A percentile compares a stretch with the other conserved stretches of the same genome.
Conservation (phyloP, 1,140 invertebrate species). For the Zaprionus kolodkinae region DNA sequence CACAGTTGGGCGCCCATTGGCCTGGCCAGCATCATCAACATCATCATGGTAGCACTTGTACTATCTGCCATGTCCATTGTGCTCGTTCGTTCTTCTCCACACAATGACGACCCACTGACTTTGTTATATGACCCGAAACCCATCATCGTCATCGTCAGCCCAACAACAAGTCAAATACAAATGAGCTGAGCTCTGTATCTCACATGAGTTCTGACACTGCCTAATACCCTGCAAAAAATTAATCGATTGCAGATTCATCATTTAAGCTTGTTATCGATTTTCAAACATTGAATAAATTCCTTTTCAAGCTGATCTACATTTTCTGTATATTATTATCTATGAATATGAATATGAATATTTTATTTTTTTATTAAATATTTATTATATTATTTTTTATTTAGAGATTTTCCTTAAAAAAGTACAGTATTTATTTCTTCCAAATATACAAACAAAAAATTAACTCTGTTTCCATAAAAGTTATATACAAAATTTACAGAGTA, state of each 20-base stretch:
- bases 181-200: neutral
- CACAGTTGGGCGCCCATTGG: conserved; percentile 48
- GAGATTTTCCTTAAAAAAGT: too few relatives aligned
- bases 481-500: neutral
- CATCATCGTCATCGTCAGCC: conserved; percentile 1
- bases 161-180: conserved; percentile 15
- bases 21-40: conserved; percentile 22
- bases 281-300: too few relatives aligned
- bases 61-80: conserved; percentile 26
- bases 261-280: too few relatives aligned
- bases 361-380: too few relatives aligned
- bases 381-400: too few relatives aligned
- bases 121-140: conserved; percentile 39
- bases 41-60: conserved; percentile 7
- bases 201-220: neutral
- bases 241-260: neutral
- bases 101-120: conserved; percentile 41
- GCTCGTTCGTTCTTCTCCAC: neutral
- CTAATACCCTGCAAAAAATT: neutral
- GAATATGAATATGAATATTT: too few relatives aligned
- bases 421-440: too few relatives aligned
- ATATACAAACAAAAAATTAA: too few relatives aligned
- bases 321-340: too few relatives aligned
- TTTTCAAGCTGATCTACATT: too few relatives aligned
- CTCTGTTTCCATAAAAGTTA: too few relatives aligned